Base-by-base conservation (phyloP, 2,888 invertebrate species). In the Stenotaenia linearis region DNA sequence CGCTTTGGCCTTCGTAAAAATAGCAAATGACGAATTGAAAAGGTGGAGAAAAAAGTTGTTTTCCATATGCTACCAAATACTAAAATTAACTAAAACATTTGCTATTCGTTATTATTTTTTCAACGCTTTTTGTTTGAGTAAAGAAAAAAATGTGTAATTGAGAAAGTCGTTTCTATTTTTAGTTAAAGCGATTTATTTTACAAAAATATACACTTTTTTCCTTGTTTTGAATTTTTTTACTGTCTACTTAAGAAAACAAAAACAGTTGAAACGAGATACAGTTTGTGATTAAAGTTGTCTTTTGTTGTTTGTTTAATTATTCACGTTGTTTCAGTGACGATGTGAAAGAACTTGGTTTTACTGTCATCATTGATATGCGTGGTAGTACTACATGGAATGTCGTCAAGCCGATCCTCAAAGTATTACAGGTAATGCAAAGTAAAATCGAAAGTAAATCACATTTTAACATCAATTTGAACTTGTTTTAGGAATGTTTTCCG, bases 361-460 rank as follows among this genome's bases (percentile, higher is more conserved):
- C 97, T 78, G 94, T 98, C 83, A 91, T 99, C 84, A 93, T 99
- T 85, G 99, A 99, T 88, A 98, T 98, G 97, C 91, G 99, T 85
- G 96, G 96, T 84, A 92, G 93, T 82, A 96, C 97, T 83, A 69
- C 69, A 28, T 96, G 96, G 96, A 94, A 95, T 85, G 95, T 95
- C 82, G 96, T 97, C 82, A 98, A 98, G 89, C 97, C 97, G 82
- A 96, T 99, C 86, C 89, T 99, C 83, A 98, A 98, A 90, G 95
- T 96, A 85, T 84, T 89, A 80, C 87, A 88, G 85, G 88, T 83
- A 30, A n/a, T n/a, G n/a, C n/a, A n/a, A n/a, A n/a, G 25, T 18
- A 81, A 40, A 21, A 9, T 32, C n/a, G n/a, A n/a, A n/a, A n/a
- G n/a, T n/a, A n/a, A n/a, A n/a, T n/a, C n/a, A n/a, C n/a, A n/a